Percentiles rank a stretch among this genome's conserved stretches.
phyloP scores from a whole-genome alignment of 1,140 invertebrate species.

The Drosophila kurseongensis region DNA sequence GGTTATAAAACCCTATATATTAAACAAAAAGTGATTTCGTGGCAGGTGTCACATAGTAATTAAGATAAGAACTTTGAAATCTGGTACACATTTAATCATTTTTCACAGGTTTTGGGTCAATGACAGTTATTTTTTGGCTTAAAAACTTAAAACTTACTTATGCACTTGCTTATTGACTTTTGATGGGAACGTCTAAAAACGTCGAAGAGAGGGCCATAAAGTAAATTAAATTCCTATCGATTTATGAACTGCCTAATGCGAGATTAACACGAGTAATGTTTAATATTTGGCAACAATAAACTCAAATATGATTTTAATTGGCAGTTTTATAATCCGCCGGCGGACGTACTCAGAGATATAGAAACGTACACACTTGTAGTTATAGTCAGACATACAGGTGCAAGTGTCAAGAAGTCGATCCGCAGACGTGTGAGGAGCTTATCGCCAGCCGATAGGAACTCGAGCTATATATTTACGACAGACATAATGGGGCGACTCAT shows the following conservation, averaged over 20 bases:
- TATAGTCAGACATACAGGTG: slow-evolving; percentile 14
- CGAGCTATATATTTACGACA: slow-evolving; percentile 28
- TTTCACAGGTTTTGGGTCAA: slow-evolving; percentile 6
- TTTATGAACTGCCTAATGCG: slow-evolving; percentile 18
- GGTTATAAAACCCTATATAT: background rate
- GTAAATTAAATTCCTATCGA: slow-evolving; percentile 19
- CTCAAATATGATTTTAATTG: slow-evolving; percentile 74
- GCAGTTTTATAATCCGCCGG: slow-evolving; percentile 56
- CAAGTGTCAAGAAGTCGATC: slow-evolving; percentile 23
- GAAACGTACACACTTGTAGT: background rate
- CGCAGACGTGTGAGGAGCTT: slow-evolving; percentile 37
- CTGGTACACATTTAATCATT: slow-evolving; percentile 1
- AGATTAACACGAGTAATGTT: slow-evolving; percentile 27
- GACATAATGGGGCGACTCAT: slow-evolving; percentile 25
- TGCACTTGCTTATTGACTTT: background rate
- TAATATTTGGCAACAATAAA: slow-evolving; percentile 25
- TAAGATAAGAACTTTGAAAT: slow-evolving; percentile 26
- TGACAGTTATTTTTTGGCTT: background rate
- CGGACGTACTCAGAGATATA: slow-evolving; percentile 13
- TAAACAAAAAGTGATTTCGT: slow-evolving; percentile 7
- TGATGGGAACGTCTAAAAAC: background rate
- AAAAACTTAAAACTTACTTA: background rate
- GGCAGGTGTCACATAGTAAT: slow-evolving; percentile 31
- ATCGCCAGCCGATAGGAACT: slow-evolving; percentile 45
- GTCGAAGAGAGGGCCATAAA: slow-evolving; percentile 30